A percentile compares a stretch with the other conserved stretches of the same genome.
Evolutionary conservation across 2,888 invertebrate species (phyloP).

Genomic region (Aphelenchoides bicaudatus): DNA sequence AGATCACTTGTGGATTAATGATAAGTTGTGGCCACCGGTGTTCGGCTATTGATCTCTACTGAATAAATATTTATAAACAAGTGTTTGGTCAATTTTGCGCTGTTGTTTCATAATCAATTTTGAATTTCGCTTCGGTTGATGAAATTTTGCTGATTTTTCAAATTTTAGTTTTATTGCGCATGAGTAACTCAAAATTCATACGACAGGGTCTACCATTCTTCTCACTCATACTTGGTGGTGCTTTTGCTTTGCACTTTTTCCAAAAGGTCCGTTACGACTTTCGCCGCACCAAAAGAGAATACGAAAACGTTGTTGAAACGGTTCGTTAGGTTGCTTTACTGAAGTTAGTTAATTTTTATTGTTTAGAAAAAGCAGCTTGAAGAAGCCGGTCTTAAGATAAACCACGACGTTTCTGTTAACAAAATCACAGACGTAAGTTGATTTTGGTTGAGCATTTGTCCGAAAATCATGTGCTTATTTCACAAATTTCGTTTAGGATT

Average conservation of each 20-base stretch:
- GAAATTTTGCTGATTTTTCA: too few relatives aligned
- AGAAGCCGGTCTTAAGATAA: constrained; percentile 41
- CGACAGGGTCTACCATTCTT: constrained; percentile 48
- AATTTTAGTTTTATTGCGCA: too few relatives aligned
- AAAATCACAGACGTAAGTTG: constrained; percentile 43
- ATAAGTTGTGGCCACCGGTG: too few relatives aligned
- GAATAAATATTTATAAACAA: too few relatives aligned
- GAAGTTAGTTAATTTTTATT: constrained; percentile 4
- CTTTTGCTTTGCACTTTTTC: constrained; percentile 54
- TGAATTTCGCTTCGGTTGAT: too few relatives aligned
- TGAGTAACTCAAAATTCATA: background rate
- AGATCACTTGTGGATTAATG: too few relatives aligned
- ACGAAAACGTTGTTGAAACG: too few relatives aligned
- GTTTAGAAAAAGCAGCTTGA: constrained; percentile 36
- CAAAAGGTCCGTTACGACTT: constrained; percentile 56
- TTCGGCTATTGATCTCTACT: too few relatives aligned
- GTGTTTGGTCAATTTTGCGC: too few relatives aligned
- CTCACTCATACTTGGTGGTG: constrained; percentile 49
- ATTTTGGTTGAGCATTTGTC: too few relatives aligned
- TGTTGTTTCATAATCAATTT: too few relatives aligned
- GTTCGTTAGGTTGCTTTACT: constrained; percentile 15
- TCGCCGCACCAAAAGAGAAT: constrained; percentile 41
- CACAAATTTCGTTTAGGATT: constrained; percentile 38
- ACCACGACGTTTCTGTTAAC: constrained; percentile 47
- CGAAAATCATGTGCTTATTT: background rate